Evolutionary conservation across 2,888 invertebrate species (phyloP).

Genomic region (Aricia artaxerxes): DNA sequence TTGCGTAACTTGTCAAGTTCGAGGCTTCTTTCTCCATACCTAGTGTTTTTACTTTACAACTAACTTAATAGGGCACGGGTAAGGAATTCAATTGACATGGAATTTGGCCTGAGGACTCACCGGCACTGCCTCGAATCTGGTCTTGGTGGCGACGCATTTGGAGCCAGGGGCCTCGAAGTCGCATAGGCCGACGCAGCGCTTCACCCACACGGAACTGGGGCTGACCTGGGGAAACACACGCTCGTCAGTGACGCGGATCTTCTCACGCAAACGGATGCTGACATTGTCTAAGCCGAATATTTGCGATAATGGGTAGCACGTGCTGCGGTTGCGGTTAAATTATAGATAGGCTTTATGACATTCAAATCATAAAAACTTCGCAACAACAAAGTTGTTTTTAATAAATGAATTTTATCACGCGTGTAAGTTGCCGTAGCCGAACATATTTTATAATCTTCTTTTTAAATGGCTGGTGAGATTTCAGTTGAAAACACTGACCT

Average conservation of each 20-base stretch:
- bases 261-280: conserved; percentile 60
- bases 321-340: conserved; percentile 1
- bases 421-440: no score
- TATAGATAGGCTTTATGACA: background rate
- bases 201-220: conserved; percentile 71
- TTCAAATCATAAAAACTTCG: background rate
- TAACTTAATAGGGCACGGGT: no score
- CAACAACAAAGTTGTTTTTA: no score
- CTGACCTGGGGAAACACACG: conserved; percentile 65
- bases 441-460: no score
- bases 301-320: background rate
- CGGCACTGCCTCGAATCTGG: conserved; percentile 58
- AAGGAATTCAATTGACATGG: background rate
- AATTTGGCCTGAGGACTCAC: conserved; percentile 51
- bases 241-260: conserved; percentile 54
- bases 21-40: background rate
- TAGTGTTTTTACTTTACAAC: no score
- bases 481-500: no score
- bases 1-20: background rate
- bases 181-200: conserved; percentile 70
- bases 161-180: conserved; percentile 59
- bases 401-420: no score
- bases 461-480: no score
- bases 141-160: conserved; percentile 58
- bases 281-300: conserved; percentile 38